Evolutionary conservation across 2,888 invertebrate genomes (phyloP), one percentile per base, ranked within the genome.

Genomic region (Pherbina coryleti): DNA sequence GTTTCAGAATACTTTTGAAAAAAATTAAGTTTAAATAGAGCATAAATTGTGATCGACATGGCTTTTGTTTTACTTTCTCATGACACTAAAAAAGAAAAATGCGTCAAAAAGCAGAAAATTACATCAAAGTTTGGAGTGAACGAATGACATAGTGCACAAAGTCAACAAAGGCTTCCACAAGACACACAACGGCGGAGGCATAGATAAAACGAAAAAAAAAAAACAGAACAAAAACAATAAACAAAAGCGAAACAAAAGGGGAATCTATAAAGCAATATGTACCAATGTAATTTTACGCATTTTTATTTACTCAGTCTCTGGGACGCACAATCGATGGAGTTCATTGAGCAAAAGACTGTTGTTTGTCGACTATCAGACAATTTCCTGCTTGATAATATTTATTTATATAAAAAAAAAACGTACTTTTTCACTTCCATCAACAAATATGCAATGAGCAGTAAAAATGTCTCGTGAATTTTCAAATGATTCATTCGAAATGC

Each of bases 11-110:
- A 44, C 11, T 44, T 7, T 2, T 1, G 14, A 44, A 44, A 11
- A 44, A 44, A 67, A 67, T 49, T 14, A 8, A 22, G 14, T 67
- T 67, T 44, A 67, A 67, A 19, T 22, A 44, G 67, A 67, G 37
- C 67, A 44, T 44, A 37, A 67, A 37, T 67, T 44, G 14, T 37
- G 37, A 9, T 66, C 34, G 19, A 44, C 17, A 19, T 11, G 66
- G 22, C 67, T 67, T 66, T 67, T 67, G 67, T 67, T 67, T 67
- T 67, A 67, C 67, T 67, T 67, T 67, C 67, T 67, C 67, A 67
- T 67, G 67, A 34, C 44, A 22, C 22, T n/a, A 67, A 49, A 66
- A 37, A 44, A 44, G 14, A 37, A 44, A 44, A 44, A 44, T 44
- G 11, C 44, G 1, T 44, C 44, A 44, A 44, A 44, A 44, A 44